These are phyloP conservation scores for Lasioglossum oenotherae DNA, from an alignment of 2,888 invertebrate species.

Conservation along the genomic window DNA sequence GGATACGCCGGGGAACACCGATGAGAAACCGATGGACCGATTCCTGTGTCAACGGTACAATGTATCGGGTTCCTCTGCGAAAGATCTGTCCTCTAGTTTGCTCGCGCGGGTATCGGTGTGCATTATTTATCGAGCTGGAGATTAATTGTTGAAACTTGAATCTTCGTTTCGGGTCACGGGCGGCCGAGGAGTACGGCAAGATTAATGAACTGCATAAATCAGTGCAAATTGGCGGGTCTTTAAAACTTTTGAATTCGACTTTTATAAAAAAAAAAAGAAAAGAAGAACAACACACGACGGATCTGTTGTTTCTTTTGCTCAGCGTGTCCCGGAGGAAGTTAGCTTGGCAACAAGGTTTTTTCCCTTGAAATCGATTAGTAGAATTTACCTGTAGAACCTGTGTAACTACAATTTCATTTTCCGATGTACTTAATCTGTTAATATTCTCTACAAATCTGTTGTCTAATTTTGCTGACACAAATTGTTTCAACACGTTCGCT, in stretches of 20 bases:
- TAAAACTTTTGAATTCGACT: neutral
- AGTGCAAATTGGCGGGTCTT: neutral
- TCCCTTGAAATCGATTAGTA: neutral
- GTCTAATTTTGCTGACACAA: too few species aligned
- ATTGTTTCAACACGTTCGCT: too few species aligned
- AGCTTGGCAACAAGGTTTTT: neutral
- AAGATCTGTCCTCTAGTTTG: neutral
- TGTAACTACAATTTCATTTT: neutral
- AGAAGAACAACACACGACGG: neutral
- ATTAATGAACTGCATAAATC: conserved; percentile 8
- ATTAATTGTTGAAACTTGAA: conserved; percentile 3
- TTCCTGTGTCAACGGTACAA: conserved; percentile 1
- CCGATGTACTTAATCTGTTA: neutral
- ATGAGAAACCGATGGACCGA: conserved; percentile 7
- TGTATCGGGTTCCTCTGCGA: conserved; percentile 1
- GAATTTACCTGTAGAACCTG: too few species aligned
- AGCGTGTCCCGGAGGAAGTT: neutral
- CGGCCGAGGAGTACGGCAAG: neutral
- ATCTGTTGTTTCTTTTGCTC: neutral
- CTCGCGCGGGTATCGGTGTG: neutral
- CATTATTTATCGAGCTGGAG: neutral
- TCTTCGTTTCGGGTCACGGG: neutral
- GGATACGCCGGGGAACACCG: neutral
- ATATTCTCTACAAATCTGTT: neutral
- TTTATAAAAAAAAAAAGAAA: neutral